phyloP scores from a whole-genome alignment of 2,797 vertebrate species.

The Catostomus latipinnis region DNA sequence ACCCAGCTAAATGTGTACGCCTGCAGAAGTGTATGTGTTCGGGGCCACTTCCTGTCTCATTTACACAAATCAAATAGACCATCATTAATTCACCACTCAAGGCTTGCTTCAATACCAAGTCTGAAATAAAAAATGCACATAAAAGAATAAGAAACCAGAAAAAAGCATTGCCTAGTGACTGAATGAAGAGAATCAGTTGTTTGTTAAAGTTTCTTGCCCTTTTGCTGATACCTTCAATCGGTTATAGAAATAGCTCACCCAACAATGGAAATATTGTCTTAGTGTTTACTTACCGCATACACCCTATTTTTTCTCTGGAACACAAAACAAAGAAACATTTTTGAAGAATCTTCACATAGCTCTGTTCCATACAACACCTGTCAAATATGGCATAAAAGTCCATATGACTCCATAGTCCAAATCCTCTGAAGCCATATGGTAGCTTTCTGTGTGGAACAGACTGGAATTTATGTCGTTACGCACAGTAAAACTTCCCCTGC shows the following conservation, averaged over 20 bases:
- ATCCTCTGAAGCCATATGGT: too few species aligned
- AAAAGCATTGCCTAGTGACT: background rate
- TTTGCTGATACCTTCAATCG: slow-evolving; percentile 16
- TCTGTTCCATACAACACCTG: too few species aligned
- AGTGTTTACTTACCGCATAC: background rate
- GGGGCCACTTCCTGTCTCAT: slow-evolving; percentile 33
- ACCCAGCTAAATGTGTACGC: slow-evolving; percentile 9
- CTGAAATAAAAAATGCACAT: slow-evolving; percentile 18
- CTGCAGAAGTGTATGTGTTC: slow-evolving; percentile 9
- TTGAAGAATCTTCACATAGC: too few species aligned
- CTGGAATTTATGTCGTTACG: too few species aligned
- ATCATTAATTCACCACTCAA: slow-evolving; percentile 27
- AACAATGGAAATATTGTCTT: too few species aligned
- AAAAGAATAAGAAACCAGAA: background rate
- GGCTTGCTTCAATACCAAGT: slow-evolving; percentile 11
- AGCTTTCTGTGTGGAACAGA: too few species aligned
- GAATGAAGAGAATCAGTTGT: background rate
- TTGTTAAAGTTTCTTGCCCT: background rate
- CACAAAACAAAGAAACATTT: background rate
- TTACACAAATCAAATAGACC: slow-evolving; percentile 22
- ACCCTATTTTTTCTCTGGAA: background rate
- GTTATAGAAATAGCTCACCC: background rate
- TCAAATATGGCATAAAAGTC: too few species aligned
- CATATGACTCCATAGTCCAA: too few species aligned
- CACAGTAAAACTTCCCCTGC: too few species aligned